Percentiles rank a stretch among this genome's conserved stretches.
phyloP scores from a whole-genome alignment of 2,888 invertebrate species.

The Drosophila anceps region DNA sequence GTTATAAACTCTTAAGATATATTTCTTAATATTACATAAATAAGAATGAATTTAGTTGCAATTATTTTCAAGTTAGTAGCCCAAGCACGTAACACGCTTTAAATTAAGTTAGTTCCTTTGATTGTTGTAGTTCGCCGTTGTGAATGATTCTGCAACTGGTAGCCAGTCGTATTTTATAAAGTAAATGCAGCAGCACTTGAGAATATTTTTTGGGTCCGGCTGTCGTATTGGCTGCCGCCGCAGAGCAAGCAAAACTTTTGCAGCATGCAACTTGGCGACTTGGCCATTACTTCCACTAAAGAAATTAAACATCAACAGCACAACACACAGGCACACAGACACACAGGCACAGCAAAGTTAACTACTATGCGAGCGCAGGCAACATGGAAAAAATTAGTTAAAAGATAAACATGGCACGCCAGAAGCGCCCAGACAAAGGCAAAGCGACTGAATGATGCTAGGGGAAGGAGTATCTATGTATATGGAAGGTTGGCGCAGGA shows the following conservation, averaged over 20 bases:
- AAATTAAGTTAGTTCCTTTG: conserved; percentile 43
- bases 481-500: too few relatives aligned
- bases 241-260: conserved; percentile 60
- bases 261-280: conserved; percentile 75
- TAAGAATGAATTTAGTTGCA: background rate
- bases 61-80: background rate
- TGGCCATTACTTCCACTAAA: conserved; percentile 76
- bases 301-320: conserved; percentile 71
- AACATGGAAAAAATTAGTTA: conserved; percentile 80
- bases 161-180: conserved; percentile 34
- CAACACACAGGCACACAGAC: conserved; percentile 29
- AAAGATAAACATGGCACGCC: conserved; percentile 80
- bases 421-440: conserved; percentile 70
- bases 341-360: conserved; percentile 64
- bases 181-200: conserved; percentile 34
- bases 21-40: background rate
- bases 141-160: conserved; percentile 53
- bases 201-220: conserved; percentile 39
- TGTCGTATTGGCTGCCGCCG: conserved; percentile 35
- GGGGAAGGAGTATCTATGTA: conserved; percentile 1
- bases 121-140: conserved; percentile 32
- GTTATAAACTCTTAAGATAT: background rate
- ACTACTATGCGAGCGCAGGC: conserved; percentile 58
- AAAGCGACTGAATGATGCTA: conserved; percentile 27
- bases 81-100: conserved; percentile 11